A percentile compares a stretch with the other conserved stretches of the same genome.
Conservation (phyloP, 2,797 vertebrate genomes). For the Melanotaenia nigrans region DNA sequence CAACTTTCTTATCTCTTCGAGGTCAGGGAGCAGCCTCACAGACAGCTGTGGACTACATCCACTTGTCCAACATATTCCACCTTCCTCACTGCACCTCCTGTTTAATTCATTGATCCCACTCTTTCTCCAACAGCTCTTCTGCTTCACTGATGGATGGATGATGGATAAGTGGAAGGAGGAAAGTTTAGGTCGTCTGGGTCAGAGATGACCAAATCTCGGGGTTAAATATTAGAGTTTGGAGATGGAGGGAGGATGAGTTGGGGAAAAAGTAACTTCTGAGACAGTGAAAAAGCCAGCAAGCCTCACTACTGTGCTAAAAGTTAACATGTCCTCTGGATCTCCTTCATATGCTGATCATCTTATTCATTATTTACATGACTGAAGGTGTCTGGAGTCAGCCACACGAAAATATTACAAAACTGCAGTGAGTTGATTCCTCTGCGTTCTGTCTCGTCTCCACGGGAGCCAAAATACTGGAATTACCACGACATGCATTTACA, state of each 20-base stretch:
- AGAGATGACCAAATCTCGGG: constrained; percentile 64
- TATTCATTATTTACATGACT: constrained; percentile 84
- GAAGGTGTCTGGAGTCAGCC: constrained; percentile 75
- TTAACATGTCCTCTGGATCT: constrained; percentile 49
- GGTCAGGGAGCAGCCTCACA: constrained; percentile 73
- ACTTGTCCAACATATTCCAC: constrained; percentile 68
- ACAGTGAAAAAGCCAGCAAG: constrained; percentile 28
- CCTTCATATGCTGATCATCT: constrained; percentile 62
- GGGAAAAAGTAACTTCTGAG: not conserved
- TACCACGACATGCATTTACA: constrained; percentile 66
- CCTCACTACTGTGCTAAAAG: constrained; percentile 47
- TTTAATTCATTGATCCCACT: constrained; percentile 75
- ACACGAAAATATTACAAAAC: constrained; percentile 79
- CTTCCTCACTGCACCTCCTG: constrained; percentile 69
- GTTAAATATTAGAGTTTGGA: constrained; percentile 68
- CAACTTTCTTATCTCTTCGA: constrained; percentile 75
- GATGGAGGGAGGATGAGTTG: not conserved
- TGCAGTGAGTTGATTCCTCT: constrained; percentile 75
- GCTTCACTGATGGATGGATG: constrained; percentile 61
- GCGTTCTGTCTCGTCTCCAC: constrained; percentile 49
- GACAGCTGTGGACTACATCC: constrained; percentile 74
- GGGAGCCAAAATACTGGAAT: constrained; percentile 44
- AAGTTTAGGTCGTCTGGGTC: constrained; percentile 66
- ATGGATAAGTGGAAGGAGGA: constrained; percentile 68
- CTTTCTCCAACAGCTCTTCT: constrained; percentile 47